These are phyloP conservation scores for Spilarctia lutea DNA, from an alignment of 2,888 invertebrate genomes.

Conservation along the genomic window DNA sequence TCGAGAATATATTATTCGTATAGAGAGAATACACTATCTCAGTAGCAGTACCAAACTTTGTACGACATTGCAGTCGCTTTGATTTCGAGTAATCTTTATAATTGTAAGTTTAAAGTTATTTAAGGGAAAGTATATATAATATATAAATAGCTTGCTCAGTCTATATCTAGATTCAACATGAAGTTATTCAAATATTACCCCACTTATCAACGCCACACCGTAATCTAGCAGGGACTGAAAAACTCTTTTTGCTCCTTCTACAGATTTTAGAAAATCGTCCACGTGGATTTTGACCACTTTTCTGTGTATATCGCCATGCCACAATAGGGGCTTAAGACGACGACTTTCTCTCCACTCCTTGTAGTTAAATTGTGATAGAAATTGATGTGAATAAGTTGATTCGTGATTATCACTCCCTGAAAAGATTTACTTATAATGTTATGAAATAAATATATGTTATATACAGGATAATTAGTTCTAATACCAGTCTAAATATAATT, in stretches of 20 bases:
- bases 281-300: constrained; percentile 74
- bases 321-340: constrained; percentile 69
- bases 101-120: neutral
- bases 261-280: constrained; percentile 79
- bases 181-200: constrained; percentile 55
- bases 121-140: no score
- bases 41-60: neutral
- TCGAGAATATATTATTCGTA: neutral
- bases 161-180: constrained; percentile 5
- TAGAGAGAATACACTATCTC: neutral
- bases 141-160: constrained; percentile 27
- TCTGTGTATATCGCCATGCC: constrained; percentile 78
- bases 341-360: constrained; percentile 67
- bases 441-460: neutral
- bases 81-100: neutral
- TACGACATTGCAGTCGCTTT: neutral
- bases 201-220: constrained; percentile 83
- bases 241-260: constrained; percentile 74
- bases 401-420: constrained; percentile 87
- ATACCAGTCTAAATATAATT: neutral
- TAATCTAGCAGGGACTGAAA: constrained; percentile 83
- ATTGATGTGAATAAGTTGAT: constrained; percentile 81
- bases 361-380: constrained; percentile 75
- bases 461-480: neutral
- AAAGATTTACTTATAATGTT: constrained; percentile 39